Conservation (phyloP, 2,113 vertebrate species). For the Podilymbus podiceps region DNA sequence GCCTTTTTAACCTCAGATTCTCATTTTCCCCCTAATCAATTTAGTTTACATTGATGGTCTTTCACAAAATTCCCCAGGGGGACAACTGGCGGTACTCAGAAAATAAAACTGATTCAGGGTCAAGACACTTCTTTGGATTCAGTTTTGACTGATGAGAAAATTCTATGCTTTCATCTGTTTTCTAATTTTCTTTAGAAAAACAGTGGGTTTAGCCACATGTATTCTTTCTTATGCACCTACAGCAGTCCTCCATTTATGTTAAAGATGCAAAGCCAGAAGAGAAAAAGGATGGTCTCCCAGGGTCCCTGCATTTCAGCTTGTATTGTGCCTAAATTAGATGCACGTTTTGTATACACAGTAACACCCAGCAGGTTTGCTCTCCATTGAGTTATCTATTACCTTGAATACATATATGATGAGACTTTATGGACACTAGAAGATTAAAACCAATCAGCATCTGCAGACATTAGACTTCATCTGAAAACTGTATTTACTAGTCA, state of each 20-base stretch:
- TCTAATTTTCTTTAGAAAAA: background rate
- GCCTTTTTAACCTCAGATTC: background rate
- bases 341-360: background rate
- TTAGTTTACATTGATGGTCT: background rate
- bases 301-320: background rate
- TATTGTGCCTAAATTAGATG: background rate
- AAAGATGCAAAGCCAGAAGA: background rate
- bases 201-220: background rate
- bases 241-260: background rate
- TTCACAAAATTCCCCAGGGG: background rate
- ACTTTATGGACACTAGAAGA: background rate
- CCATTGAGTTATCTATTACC: background rate
- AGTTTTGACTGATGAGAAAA: background rate
- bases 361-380: background rate
- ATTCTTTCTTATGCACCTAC: background rate
- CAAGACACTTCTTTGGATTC: background rate
- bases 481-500: background rate
- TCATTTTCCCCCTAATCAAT: background rate
- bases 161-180: background rate
- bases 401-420: background rate
- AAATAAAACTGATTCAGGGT: background rate
- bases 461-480: background rate
- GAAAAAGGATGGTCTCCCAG: background rate
- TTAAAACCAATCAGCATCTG: background rate
- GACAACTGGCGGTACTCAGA: background rate